Evolutionary conservation across 2,888 invertebrate genomes (phyloP), one percentile per base, ranked within the genome.

Genomic region (Leistus spinibarbis): DNA sequence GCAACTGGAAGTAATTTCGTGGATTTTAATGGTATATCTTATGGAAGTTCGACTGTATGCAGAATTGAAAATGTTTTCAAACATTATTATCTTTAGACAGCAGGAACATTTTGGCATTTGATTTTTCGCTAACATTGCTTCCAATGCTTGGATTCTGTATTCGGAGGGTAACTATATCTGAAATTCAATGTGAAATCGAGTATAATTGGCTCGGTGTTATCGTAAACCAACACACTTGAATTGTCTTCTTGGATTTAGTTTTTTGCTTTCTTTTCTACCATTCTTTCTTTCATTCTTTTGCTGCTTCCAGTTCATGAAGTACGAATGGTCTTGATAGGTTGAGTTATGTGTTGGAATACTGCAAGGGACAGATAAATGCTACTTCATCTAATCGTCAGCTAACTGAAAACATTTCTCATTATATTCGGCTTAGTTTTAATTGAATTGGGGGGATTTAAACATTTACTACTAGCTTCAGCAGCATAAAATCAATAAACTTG

Each of bases 241-340:
- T 24, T 24, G 24, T 24, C 24, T 24, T 24, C 7, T 24, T 40
- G 40, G 40, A 10, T 40, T 13, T 40, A 10, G 40, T 40, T 40
- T 40, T n/a, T n/a, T n/a, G n/a, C n/a, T n/a, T 40, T 40, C 40
- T 13, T 40, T 40, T 5, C 40, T 40, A 7, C 40, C 40, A 40
- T 40, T 40, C 40, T 40, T 40, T 40, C 40, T 40, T 40, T 40
- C 40, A 13, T 40, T 40, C 69, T 40, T 40, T 57, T 69, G 60
- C 60, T 69, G 24, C 69, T 70, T 70, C 63, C 70, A 70, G 62
- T 70, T 70, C 63, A 63, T 63, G 53, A 70, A 70, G 53, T 70
- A 70, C 63, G 54, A 70, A 70, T 70, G 63, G 70, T 63, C 70
- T 70, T 70, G 70, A 70, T 70, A 70, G 63, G 60, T 70, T 70